Percentiles rank a stretch among this genome's conserved stretches.
These are phyloP conservation scores for Rhizomys pruinosus DNA, from an alignment of 2,113 vertebrate species.

Conservation along the genomic window DNA sequence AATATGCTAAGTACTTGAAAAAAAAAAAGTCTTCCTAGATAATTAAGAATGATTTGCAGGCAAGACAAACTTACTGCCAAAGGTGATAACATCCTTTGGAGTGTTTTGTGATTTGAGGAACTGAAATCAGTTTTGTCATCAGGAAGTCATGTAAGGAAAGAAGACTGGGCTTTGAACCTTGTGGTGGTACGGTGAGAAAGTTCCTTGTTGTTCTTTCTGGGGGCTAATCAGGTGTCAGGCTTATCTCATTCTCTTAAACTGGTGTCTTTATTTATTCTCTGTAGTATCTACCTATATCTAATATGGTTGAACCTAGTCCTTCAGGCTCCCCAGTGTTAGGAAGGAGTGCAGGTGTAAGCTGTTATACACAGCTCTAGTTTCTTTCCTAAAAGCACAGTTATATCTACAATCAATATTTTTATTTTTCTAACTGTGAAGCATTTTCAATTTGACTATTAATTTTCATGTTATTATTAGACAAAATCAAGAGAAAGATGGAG, in stretches of 20 bases:
- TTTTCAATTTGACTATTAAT: not conserved
- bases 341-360: not conserved
- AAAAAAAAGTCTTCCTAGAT: too few species aligned
- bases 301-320: not conserved
- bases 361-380: not conserved
- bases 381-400: not conserved
- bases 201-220: not conserved
- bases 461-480: constrained; percentile 6
- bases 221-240: not conserved
- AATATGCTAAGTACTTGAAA: not conserved
- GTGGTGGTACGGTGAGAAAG: not conserved
- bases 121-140: constrained; percentile 58
- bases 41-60: constrained; percentile 1
- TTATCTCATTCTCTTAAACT: not conserved
- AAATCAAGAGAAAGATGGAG: constrained; percentile 21
- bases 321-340: too few species aligned
- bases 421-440: constrained; percentile 26
- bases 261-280: not conserved
- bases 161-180: constrained; percentile 25
- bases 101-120: constrained; percentile 55
- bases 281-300: not conserved
- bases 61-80: not conserved
- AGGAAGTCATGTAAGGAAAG: not conserved
- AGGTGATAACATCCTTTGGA: constrained; percentile 21
- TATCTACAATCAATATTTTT: not conserved